Percentiles rank a stretch among this genome's conserved stretches.
Conservation (phyloP, 2,797 vertebrate species). For the Bradypodion ventrale region DNA sequence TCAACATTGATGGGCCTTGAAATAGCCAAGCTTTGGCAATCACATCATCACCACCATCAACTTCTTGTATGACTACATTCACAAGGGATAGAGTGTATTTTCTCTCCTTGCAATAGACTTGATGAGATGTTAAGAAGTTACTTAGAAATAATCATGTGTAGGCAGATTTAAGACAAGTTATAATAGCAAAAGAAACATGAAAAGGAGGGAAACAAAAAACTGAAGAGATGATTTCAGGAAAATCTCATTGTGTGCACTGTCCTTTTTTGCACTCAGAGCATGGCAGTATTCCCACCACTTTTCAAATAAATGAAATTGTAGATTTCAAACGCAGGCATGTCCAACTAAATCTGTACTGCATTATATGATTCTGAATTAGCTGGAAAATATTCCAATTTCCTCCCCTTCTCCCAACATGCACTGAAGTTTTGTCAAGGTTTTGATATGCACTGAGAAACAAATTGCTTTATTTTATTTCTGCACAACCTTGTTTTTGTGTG, state of each 20-base stretch:
- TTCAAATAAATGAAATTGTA: slow-evolving; percentile 67
- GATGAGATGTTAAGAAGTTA: slow-evolving; percentile 23
- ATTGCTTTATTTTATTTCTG: slow-evolving; percentile 38
- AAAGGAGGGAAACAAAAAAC: slow-evolving; percentile 46
- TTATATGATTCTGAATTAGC: slow-evolving; percentile 48
- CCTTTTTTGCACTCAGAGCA: slow-evolving; percentile 39
- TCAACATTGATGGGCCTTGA: neutral
- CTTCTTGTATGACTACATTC: neutral
- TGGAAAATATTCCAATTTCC: neutral
- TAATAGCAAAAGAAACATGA: slow-evolving; percentile 33
- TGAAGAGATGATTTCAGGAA: slow-evolving; percentile 36
- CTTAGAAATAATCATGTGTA: slow-evolving; percentile 12
- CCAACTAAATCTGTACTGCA: slow-evolving; percentile 58
- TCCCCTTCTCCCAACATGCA: neutral
- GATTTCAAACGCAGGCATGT: slow-evolving; percentile 62
- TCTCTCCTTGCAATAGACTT: neutral
- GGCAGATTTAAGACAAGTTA: slow-evolving; percentile 6
- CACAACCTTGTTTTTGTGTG: neutral
- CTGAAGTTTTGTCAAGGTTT: slow-evolving; percentile 39
- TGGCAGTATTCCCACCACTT: slow-evolving; percentile 65
- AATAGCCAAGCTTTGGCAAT: neutral
- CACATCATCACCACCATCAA: neutral
- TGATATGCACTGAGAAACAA: slow-evolving; percentile 49
- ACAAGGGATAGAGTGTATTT: neutral
- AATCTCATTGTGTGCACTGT: slow-evolving; percentile 36